These are phyloP conservation scores for Cataglyphis cursor DNA, from an alignment of 2,888 invertebrate species.

Conservation along the genomic window DNA sequence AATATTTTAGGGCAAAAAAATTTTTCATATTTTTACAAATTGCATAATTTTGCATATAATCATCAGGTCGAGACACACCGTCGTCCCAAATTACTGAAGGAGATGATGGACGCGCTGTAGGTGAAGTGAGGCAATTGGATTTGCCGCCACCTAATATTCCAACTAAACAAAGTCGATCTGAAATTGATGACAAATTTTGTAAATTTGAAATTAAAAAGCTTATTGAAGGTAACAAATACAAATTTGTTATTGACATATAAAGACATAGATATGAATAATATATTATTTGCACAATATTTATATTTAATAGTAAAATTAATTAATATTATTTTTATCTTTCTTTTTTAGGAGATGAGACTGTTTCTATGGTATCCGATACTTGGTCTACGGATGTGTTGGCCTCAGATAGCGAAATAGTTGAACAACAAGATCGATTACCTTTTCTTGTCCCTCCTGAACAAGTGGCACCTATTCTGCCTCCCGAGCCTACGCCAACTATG, in stretches of 20 bases:
- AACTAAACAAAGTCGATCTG: conserved; percentile 94
- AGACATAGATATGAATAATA: background rate
- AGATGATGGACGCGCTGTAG: conserved; percentile 83
- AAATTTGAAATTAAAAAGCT: conserved; percentile 97
- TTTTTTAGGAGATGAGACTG: conserved; percentile 94
- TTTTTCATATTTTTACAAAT: background rate
- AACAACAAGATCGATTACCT: conserved; percentile 90
- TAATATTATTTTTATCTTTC: background rate
- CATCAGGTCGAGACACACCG: conserved; percentile 95
- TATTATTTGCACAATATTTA: background rate
- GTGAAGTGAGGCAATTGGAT: conserved; percentile 84
- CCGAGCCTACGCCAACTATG: conserved; percentile 84
- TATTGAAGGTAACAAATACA: conserved; percentile 86
- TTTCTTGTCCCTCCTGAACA: conserved; percentile 78
- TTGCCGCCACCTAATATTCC: conserved; percentile 86
- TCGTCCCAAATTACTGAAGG: conserved; percentile 96
- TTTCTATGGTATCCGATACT: conserved; percentile 98
- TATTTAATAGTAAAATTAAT: background rate
- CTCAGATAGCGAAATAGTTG: conserved; percentile 97
- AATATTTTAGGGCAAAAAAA: background rate
- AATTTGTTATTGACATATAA: background rate
- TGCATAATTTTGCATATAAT: conserved; percentile 5
- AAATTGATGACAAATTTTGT: conserved; percentile 99
- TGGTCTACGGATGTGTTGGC: conserved; percentile 99
- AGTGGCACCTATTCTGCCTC: conserved; percentile 68